Conservation (phyloP, 1,140 invertebrate species). For the Subanguina moxae region DNA sequence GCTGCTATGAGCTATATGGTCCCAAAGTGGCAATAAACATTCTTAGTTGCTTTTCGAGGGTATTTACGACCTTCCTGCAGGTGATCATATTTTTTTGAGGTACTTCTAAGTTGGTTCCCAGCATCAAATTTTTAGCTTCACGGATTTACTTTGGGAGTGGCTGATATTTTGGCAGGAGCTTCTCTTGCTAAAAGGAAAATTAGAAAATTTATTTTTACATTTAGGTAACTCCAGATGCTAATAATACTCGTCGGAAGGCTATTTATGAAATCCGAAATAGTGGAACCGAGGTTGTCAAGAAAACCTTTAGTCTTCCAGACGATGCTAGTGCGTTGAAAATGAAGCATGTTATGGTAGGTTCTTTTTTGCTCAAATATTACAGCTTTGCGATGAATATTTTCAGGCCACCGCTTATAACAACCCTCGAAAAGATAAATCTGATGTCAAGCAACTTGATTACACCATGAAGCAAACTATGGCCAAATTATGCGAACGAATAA, state of each 20-base stretch:
- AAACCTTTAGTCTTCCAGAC: constrained; percentile 70
- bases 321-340: constrained; percentile 64
- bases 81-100: constrained; percentile 50
- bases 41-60: constrained; percentile 80
- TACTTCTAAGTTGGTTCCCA: not conserved
- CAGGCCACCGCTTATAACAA: constrained; percentile 62
- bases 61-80: constrained; percentile 87
- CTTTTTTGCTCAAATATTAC: too few species aligned
- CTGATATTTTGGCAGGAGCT: not conserved
- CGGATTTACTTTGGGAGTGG: constrained; percentile 83
- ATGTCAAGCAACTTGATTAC: constrained; percentile 75
- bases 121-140: constrained; percentile 60
- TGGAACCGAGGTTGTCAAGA: constrained; percentile 69
- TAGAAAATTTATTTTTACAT: constrained; percentile 66
- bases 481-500: constrained; percentile 81
- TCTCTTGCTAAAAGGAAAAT: too few species aligned
- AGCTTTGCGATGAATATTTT: too few species aligned
- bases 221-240: constrained; percentile 70
- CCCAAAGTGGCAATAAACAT: constrained; percentile 74
- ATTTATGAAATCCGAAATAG: constrained; percentile 68
- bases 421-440: constrained; percentile 69
- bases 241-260: constrained; percentile 70
- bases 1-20: constrained; percentile 74
- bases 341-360: constrained; percentile 57
- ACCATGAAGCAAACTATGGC: constrained; percentile 80